Evolutionary conservation across 2,888 invertebrate species (phyloP), one percentile per base, ranked within the genome.

Genomic region (Diplazon laetatorius): DNA sequence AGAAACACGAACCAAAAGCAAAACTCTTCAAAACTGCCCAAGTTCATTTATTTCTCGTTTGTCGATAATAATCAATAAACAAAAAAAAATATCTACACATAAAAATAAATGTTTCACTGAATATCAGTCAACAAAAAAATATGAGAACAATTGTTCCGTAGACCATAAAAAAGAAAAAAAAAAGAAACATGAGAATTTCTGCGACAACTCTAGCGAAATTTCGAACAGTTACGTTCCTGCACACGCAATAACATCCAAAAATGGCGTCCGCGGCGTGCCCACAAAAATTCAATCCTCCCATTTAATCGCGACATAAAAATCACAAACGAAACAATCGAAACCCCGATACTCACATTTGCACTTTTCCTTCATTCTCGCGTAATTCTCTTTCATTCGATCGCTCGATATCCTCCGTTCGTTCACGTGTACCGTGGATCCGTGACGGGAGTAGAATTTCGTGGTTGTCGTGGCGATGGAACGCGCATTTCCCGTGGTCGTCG

Each of bases 261-360:
- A n/a, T n/a, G n/a, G n/a, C n/a, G n/a, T n/a, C n/a, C n/a, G n/a
- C n/a, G n/a, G n/a, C n/a, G n/a, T n/a, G n/a, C n/a, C n/a, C n/a
- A n/a, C n/a, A n/a, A n/a, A n/a, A n/a, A n/a, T n/a, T n/a, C n/a
- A n/a, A n/a, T n/a, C n/a, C n/a, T n/a, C n/a, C n/a, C n/a, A n/a
- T n/a, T n/a, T n/a, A n/a, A n/a, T n/a, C n/a, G n/a, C n/a, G n/a
- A n/a, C n/a, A n/a, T n/a, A n/a, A n/a, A n/a, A n/a, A 37, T 37
- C 12, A 8, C 37, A 6, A 37, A 37, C n/a, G n/a, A 37, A 2
- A 1, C 8, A 37, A 10, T 37, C 6, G 10, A 37, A 37, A 12
- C 37, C 37, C 37, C 55, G n/a, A 4, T 85, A 90, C 90, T 90
- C 75, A 90, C 90, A 90, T 82, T 86, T 86, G 82, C 88, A 90